Evolutionary conservation across 2,888 invertebrate species (phyloP), one percentile per base, ranked within the genome.

Genomic region (Oxycera nigricornis): DNA sequence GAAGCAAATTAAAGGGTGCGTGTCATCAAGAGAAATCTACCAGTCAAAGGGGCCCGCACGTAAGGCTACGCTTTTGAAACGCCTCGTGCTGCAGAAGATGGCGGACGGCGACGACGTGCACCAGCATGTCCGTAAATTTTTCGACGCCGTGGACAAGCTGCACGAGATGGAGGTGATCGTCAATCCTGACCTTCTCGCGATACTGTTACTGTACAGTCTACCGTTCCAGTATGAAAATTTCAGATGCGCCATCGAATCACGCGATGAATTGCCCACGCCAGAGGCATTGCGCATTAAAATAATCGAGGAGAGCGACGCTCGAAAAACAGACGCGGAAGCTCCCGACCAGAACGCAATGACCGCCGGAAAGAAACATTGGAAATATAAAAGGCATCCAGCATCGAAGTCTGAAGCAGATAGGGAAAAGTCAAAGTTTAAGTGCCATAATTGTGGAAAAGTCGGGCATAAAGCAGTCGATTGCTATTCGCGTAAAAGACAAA

Each of bases 31-130:
- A 9, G 81, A 81, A 7, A 81, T 81, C 22, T 81, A 81, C 67
- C 78, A 81, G 73, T 83, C 82, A n/a, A 77, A 78, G 82, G 82
- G 11, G 3, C 82, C 82, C 0, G 82, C 82, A 2, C 73, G 81
- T 46, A 83, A 84, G 72, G 83, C 83, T 0, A 82, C 81, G 1
- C 70, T 84, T 1, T 72, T 84, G n/a, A 84, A 84, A 50, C 77
- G 79, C 31, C 74, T 84, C 2, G 79, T 78, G 7, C 68, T 82
- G 3, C 80, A 80, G 6, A 78, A 78, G 35, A 82, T 84, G 81
- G 31, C 61, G 9, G 79, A 81, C 35, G 52, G 62, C 1, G 79
- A 77, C 0, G 81, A 84, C 73, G 78, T 82, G 2, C 75, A 79
- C 11, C 80, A 79, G 22, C 82, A 82, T 75, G 46, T 82, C 1